Percentiles rank a stretch among this genome's conserved stretches.
phyloP scores from a whole-genome alignment of 2,888 invertebrate species.

The Poecilobothrus nobilitatus region DNA sequence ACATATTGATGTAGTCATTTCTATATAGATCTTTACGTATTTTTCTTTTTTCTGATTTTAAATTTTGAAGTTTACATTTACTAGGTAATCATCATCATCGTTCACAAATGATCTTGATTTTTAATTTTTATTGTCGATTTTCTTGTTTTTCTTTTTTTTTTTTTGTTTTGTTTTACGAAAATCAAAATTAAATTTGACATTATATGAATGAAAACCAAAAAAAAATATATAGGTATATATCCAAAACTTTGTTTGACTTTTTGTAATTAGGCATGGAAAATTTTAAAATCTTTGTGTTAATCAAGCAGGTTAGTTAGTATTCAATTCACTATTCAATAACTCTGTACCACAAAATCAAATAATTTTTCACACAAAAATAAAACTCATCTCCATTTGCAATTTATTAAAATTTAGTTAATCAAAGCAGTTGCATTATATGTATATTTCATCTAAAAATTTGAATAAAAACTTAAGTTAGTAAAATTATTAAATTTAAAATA shows the following conservation, averaged over 20 bases:
- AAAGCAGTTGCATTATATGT: background rate
- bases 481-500: background rate
- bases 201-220: background rate
- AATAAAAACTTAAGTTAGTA: background rate
- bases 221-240: too few species aligned
- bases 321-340: too few species aligned
- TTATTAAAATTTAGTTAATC: too few species aligned
- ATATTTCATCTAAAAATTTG: background rate
- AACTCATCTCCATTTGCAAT: too few species aligned
- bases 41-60: too few species aligned
- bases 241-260: too few species aligned
- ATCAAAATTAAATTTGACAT: background rate
- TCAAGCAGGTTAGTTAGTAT: too few species aligned
- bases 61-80: conserved; percentile 5
- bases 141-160: background rate
- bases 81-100: background rate
- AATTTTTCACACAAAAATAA: too few species aligned
- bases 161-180: background rate
- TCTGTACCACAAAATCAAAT: too few species aligned
- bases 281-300: background rate
- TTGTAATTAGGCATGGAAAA: background rate
- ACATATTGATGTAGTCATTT: conserved; percentile 3
- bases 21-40: background rate
- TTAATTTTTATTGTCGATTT: background rate
- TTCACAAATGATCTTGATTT: conserved; percentile 1